Base-by-base conservation (phyloP, 1,140 invertebrate genomes). In the Gryon sp. region DNA sequence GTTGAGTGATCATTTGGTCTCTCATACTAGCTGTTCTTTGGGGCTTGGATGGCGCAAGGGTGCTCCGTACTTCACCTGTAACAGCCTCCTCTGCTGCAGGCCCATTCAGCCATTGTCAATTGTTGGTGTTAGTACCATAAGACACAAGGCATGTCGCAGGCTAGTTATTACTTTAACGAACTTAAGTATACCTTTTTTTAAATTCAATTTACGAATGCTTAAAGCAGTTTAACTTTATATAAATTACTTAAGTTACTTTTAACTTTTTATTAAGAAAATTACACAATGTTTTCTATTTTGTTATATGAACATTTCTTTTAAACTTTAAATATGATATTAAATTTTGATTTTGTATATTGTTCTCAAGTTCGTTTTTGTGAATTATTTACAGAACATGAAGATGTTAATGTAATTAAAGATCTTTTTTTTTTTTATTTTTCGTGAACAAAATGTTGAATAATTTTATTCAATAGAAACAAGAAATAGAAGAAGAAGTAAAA, bases 21-120 rank as follows among this genome's bases (percentile, higher is more conserved):
- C 94, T 90, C 92, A 95, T 94, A 83, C 94, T 95, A 4, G 94
- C 93, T 12, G 94, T 95, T 72, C 95, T 89, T 83, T 95, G 93
- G 4, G 95, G 95, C 87, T 96, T 96, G 6, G 93, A 93, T 2
- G 90, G 90, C 38, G 93, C 93, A 48, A 95, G 90, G 6, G 91
- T 91, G 83, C 93, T 93, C 84, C 94, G 90, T 36, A 94, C 93
- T 88, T 95, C 94, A 84, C 93, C 90, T 92, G 89, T 82, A 90
- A 89, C 87, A 89, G 86, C 87, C 87, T 89, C 86, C 86, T 86
- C 85, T 85, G 87, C 87, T 89, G 87, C 87, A 89, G 85, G 87
- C 84, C 84, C 82, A 83, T 86, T 77, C 84, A 78, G 85, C 84
- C 85, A 87, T 85, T 80, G 81, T 87, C 82, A 87, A 88, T 82